phyloP scores from a whole-genome alignment of 2,797 vertebrate species.

The Phrynocephalus vlangalii region DNA sequence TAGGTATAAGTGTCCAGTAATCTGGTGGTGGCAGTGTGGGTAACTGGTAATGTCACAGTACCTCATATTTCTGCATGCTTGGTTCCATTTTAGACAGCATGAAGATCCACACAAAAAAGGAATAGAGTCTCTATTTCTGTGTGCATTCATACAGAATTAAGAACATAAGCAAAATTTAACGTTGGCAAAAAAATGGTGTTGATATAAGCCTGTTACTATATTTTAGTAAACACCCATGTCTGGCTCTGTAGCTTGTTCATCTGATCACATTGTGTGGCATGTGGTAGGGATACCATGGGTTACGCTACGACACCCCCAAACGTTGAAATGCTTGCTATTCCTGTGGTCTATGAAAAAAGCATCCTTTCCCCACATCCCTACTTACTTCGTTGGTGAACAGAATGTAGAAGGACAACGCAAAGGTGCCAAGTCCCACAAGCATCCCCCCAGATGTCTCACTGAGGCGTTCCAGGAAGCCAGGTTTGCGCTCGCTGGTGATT shows the following conservation, averaged over 20 bases:
- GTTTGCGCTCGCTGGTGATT: slow-evolving; percentile 76
- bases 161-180: not conserved
- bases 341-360: not conserved
- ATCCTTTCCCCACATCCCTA: not conserved
- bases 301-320: not conserved
- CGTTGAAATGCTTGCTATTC: not conserved
- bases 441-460: slow-evolving; percentile 91
- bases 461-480: slow-evolving; percentile 91
- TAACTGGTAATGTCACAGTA: not conserved
- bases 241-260: not conserved
- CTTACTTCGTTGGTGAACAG: slow-evolving; percentile 95
- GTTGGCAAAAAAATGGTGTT: no score
- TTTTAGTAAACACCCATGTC: not conserved
- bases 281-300: not conserved
- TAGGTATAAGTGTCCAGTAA: no score
- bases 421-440: slow-evolving; percentile 84
- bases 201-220: no score
- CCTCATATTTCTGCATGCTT: not conserved
- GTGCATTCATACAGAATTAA: no score
- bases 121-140: not conserved
- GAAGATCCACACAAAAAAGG: not conserved
- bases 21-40: no score
- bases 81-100: not conserved
- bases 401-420: slow-evolving; percentile 90
- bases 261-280: not conserved